Percentiles rank a stretch among this genome's conserved stretches.
Conservation (phyloP, 2,797 vertebrate species). For the Trematomus bernacchii region DNA sequence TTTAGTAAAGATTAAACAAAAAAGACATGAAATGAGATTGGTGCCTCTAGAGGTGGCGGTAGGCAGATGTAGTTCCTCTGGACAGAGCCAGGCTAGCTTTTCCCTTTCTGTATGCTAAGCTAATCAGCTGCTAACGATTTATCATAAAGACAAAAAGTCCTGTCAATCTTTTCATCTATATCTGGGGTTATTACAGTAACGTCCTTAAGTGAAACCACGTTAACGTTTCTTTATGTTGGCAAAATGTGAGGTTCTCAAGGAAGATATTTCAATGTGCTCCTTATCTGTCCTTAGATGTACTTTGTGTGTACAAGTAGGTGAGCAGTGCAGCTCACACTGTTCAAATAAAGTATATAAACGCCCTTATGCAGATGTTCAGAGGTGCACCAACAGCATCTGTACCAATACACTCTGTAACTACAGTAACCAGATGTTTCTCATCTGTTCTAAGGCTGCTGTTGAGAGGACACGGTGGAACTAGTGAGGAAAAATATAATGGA, state of each 20-base stretch:
- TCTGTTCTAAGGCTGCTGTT: neutral
- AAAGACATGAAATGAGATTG: neutral
- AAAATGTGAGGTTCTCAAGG: neutral
- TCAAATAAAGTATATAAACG: constrained; percentile 1
- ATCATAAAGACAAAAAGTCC: neutral
- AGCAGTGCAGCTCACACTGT: neutral
- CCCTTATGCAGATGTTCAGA: constrained; percentile 5
- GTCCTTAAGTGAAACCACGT: neutral
- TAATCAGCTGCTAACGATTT: neutral
- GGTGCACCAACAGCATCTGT: constrained; percentile 16
- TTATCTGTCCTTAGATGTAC: neutral
- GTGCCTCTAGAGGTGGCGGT: neutral
- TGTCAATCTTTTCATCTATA: neutral
- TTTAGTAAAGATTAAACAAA: neutral
- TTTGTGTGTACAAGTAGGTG: neutral
- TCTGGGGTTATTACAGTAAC: neutral
- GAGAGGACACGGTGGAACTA: neutral
- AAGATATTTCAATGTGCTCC: neutral
- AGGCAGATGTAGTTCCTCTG: neutral
- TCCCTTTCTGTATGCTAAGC: neutral
- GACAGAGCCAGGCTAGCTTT: neutral
- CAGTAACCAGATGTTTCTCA: neutral
- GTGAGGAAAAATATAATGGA: neutral
- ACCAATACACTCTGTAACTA: neutral
- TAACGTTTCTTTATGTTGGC: neutral